A percentile compares a stretch with the other conserved stretches of the same genome.
Conservation (phyloP, 2,888 invertebrate species). For the Tenthredo livida region DNA sequence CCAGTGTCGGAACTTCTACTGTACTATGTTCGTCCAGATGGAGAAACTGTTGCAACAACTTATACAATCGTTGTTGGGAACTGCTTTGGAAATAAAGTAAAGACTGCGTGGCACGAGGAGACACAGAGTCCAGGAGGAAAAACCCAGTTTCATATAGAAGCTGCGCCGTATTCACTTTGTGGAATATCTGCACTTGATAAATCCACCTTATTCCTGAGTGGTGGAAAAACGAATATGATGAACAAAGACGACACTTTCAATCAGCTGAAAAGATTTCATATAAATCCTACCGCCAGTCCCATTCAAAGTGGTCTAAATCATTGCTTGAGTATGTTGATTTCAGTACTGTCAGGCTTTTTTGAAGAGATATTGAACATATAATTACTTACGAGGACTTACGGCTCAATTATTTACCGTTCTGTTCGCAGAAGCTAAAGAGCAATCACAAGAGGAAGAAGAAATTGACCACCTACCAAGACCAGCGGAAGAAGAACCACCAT, state of each 20-base stretch:
- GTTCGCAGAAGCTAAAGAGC: constrained; percentile 58
- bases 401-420: not conserved
- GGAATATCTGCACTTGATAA: constrained; percentile 82
- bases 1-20: constrained; percentile 79
- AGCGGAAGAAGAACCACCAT: constrained; percentile 63
- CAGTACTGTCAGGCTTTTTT: not conserved
- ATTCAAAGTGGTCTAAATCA: constrained; percentile 70
- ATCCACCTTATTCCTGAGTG: constrained; percentile 79
- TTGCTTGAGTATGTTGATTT: constrained; percentile 69
- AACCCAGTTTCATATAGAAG: constrained; percentile 79
- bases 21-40: constrained; percentile 80
- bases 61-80: constrained; percentile 79
- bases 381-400: too few relatives aligned
- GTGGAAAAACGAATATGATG: constrained; percentile 66
- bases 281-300: constrained; percentile 68
- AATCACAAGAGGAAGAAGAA: constrained; percentile 66
- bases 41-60: constrained; percentile 81
- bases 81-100: constrained; percentile 81
- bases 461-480: constrained; percentile 72
- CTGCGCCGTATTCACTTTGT: constrained; percentile 81
- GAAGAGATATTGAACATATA: not conserved
- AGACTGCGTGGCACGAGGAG: constrained; percentile 78
- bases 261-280: constrained; percentile 71
- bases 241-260: constrained; percentile 71
- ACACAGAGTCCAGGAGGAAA: constrained; percentile 79